Conservation (phyloP, 1,140 invertebrate species). For the Antheraea pernyi region DNA sequence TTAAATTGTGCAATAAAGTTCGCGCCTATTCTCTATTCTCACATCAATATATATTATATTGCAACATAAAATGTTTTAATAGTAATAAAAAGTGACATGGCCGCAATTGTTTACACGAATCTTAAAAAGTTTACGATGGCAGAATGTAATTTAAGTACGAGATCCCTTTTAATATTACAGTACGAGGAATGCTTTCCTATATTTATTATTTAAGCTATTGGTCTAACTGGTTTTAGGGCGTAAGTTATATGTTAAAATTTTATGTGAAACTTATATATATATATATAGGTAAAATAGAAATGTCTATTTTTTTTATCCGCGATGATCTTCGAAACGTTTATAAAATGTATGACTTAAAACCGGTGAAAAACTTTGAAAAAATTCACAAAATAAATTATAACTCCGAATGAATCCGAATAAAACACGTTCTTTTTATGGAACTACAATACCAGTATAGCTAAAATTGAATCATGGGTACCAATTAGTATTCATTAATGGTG, state of each 20-base stretch:
- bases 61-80: conserved; percentile 11
- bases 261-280: too few species aligned
- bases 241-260: neutral
- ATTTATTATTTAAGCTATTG: neutral
- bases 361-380: too few species aligned
- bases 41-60: conserved; percentile 2
- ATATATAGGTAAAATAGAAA: too few species aligned
- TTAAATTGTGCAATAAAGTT: neutral
- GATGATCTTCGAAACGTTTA: too few species aligned
- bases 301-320: too few species aligned
- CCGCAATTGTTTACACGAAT: conserved; percentile 6
- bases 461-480: too few species aligned
- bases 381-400: too few species aligned
- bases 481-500: too few species aligned
- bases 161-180: neutral
- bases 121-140: neutral
- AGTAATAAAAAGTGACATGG: conserved; percentile 7
- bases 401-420: too few species aligned
- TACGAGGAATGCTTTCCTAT: neutral
- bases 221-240: neutral
- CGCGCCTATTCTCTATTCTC: neutral
- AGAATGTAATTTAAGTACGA: conserved; percentile 1
- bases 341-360: too few species aligned
- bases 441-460: too few species aligned
- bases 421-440: too few species aligned